Conservation (phyloP, 1,140 invertebrate genomes). For the Leptonema lineaticorne region DNA sequence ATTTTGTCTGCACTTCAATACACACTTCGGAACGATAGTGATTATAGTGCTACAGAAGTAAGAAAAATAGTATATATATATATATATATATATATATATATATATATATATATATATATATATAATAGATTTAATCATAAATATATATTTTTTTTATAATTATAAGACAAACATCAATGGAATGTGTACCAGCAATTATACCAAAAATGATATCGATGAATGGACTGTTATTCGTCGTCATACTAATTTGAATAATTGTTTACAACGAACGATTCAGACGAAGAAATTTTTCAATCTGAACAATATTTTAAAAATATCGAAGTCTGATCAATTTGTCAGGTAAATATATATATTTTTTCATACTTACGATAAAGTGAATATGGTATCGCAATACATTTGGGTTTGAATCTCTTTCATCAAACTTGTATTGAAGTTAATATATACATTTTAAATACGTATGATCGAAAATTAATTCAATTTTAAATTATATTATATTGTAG, state of each 20-base stretch:
- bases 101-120: neutral
- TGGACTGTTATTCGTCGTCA: slow-evolving; percentile 30
- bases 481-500: slow-evolving; percentile 10
- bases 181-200: slow-evolving; percentile 25
- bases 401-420: neutral
- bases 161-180: slow-evolving; percentile 30
- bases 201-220: slow-evolving; percentile 21
- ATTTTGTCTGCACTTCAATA: slow-evolving; percentile 36
- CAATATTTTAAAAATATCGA: neutral
- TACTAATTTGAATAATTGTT: slow-evolving; percentile 22
- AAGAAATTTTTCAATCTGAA: neutral
- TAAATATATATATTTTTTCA: neutral
- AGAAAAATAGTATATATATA: neutral
- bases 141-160: neutral
- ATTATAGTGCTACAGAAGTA: neutral
- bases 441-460: neutral
- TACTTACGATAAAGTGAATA: neutral
- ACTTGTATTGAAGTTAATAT: neutral
- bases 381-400: neutral
- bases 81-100: neutral
- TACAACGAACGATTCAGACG: neutral
- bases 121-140: neutral
- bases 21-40: neutral
- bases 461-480: neutral
- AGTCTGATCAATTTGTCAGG: neutral